These are phyloP conservation scores for Empis livida DNA, from an alignment of 2,888 invertebrate genomes.

Conservation along the genomic window DNA sequence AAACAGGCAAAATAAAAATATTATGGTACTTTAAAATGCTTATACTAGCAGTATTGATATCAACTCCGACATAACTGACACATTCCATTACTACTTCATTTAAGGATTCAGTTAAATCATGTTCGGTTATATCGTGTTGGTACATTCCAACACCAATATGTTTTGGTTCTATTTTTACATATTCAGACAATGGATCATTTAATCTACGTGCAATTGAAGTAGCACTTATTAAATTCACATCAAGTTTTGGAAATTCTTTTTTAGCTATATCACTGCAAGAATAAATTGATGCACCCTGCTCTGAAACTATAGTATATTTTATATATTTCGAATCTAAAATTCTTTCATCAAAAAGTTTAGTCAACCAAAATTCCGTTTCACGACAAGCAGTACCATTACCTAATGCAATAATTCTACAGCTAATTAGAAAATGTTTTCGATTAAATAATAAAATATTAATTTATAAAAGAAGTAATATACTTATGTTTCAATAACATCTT, in stretches of 20 bases:
- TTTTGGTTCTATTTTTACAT: constrained; percentile 86
- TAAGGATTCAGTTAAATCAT: constrained; percentile 56
- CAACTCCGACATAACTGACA: constrained; percentile 88
- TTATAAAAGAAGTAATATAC: constrained; percentile 32
- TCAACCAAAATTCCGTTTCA: constrained; percentile 68
- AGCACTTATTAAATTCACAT: constrained; percentile 70
- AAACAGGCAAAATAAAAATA: too few species aligned
- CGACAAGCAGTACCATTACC: constrained; percentile 88
- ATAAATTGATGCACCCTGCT: constrained; percentile 86
- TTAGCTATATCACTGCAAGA: constrained; percentile 75
- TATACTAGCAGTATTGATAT: constrained; percentile 75
- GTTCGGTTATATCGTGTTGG: constrained; percentile 78
- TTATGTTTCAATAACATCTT: constrained; percentile 44
- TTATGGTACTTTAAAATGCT: constrained; percentile 67
- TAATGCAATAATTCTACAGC: constrained; percentile 69
- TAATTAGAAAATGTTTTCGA: constrained; percentile 22
- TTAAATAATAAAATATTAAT: not conserved
- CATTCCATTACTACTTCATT: constrained; percentile 77
- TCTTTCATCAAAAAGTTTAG: constrained; percentile 42
- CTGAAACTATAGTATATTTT: constrained; percentile 71
- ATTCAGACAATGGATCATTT: constrained; percentile 81
- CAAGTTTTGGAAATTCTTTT: constrained; percentile 72
- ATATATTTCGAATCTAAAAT: constrained; percentile 41
- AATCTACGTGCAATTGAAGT: constrained; percentile 78
- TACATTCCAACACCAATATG: constrained; percentile 94